Evolutionary conservation across 2,888 invertebrate genomes (phyloP).

Genomic region (Tetragnatha montana): DNA sequence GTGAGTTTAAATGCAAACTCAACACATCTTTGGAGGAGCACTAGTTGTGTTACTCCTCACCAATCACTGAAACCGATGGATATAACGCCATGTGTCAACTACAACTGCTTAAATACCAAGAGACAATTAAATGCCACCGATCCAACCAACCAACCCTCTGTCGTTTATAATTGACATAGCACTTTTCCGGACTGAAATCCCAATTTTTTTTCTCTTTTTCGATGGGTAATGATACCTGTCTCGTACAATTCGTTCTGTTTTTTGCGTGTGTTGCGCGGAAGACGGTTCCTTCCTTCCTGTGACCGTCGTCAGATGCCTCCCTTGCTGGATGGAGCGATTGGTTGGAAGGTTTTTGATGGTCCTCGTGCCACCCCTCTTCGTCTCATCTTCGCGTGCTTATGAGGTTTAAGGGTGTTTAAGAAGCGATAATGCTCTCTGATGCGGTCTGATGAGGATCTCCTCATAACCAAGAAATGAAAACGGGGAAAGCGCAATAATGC

Average conservation of each 20-base stretch:
- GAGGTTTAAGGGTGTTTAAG: background rate
- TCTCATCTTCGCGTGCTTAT: background rate
- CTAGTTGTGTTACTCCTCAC: background rate
- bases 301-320: constrained; percentile 26
- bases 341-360: constrained; percentile 2
- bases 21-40: background rate
- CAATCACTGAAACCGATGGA: constrained; percentile 6
- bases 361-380: constrained; percentile 11
- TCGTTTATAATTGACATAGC: constrained; percentile 1
- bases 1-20: background rate
- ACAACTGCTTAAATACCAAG: constrained; percentile 25
- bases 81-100: background rate
- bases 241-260: background rate
- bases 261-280: background rate
- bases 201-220: constrained; percentile 21
- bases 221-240: constrained; percentile 41
- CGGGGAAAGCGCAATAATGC: too few species aligned
- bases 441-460: too few species aligned
- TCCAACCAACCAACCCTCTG: background rate
- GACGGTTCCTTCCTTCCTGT: constrained; percentile 47
- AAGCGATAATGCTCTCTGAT: background rate
- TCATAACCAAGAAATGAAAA: too few species aligned
- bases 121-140: constrained; percentile 11
- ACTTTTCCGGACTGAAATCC: constrained; percentile 12
- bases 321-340: constrained; percentile 2